phyloP scores from a whole-genome alignment of 2,888 invertebrate genomes.

The Lasioglossum vierecki region DNA sequence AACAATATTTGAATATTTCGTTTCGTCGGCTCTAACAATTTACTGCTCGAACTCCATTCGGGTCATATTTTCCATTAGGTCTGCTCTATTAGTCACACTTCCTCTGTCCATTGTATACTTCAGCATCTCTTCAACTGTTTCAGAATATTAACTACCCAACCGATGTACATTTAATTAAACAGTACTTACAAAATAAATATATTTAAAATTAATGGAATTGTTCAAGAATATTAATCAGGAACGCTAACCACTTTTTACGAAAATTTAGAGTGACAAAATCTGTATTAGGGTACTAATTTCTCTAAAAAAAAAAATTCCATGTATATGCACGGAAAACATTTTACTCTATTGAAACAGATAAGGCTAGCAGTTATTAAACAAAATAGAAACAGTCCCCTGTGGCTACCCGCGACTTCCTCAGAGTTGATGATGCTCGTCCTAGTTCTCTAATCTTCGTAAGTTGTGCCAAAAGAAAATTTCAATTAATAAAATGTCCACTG shows the following conservation, averaged over 20 bases:
- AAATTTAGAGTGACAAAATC: neutral
- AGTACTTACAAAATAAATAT: no score
- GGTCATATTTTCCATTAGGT: constrained; percentile 13
- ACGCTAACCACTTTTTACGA: neutral
- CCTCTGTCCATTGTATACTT: neutral
- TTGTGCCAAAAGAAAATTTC: neutral
- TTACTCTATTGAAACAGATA: neutral
- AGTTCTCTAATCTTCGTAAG: neutral
- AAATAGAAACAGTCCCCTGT: neutral
- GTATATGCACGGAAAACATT: neutral
- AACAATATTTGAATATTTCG: neutral
- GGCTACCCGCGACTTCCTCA: neutral
- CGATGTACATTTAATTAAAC: neutral
- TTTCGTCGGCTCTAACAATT: neutral
- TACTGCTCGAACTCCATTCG: neutral
- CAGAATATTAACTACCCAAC: neutral
- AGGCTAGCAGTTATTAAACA: neutral
- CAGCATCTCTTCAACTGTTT: neutral
- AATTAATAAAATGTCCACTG: neutral
- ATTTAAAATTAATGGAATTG: no score
- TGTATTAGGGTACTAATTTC: neutral
- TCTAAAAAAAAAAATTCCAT: neutral
- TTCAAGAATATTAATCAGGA: neutral
- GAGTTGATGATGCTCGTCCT: neutral
- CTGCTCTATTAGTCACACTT: constrained; percentile 9